phyloP scores from a whole-genome alignment of 2,888 invertebrate genomes.

The Yponomeuta evonymella region DNA sequence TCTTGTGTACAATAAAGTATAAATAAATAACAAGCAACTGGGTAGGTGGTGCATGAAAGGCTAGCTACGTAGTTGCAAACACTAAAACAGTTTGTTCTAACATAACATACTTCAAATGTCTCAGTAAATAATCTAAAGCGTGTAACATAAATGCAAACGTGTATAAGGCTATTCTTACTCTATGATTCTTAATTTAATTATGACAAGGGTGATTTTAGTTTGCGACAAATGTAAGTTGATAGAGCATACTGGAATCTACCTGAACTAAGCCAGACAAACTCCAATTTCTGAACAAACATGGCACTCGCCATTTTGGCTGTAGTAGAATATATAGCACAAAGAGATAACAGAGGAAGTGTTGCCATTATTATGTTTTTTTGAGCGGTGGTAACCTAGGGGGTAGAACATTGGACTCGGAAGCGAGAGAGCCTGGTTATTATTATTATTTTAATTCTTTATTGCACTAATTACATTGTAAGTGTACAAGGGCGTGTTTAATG shows the following conservation, averaged over 20 bases:
- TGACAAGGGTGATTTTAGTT: not conserved
- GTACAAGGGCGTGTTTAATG: no score
- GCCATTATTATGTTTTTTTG: not conserved
- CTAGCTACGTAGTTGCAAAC: no score
- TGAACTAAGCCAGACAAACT: not conserved
- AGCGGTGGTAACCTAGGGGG: no score
- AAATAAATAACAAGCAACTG: no score
- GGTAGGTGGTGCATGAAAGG: no score
- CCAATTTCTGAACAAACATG: not conserved
- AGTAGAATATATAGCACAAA: not conserved
- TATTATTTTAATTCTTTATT: no score
- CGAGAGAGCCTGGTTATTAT: no score
- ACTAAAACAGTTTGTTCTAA: not conserved
- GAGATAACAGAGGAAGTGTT: not conserved
- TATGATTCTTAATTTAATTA: not conserved
- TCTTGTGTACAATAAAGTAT: no score
- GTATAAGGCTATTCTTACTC: not conserved
- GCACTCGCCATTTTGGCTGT: not conserved
- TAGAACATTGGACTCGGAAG: no score
- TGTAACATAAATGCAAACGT: not conserved
- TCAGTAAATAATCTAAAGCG: not conserved
- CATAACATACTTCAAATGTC: not conserved
- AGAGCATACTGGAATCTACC: not conserved
- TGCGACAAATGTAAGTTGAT: not conserved
- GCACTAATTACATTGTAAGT: no score